Percentiles rank a stretch among this genome's conserved stretches.
phyloP scores from a whole-genome alignment of 2,888 invertebrate species.

The Podotricha telesiphe region DNA sequence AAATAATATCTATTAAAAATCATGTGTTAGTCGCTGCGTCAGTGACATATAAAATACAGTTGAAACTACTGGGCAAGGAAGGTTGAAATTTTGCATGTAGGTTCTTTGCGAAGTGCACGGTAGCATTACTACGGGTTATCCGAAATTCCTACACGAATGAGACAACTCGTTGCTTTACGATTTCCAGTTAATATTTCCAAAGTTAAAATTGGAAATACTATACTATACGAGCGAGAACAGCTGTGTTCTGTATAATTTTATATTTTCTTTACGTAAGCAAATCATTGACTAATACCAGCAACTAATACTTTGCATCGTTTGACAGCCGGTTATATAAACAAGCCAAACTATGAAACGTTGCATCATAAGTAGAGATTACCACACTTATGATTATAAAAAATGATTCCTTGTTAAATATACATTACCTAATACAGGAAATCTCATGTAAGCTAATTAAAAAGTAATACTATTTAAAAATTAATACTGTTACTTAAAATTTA shows the following conservation, averaged over 20 bases:
- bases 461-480: no score
- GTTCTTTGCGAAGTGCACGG: no score
- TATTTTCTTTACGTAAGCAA: conserved; percentile 17
- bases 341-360: conserved; percentile 15
- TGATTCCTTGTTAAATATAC: neutral
- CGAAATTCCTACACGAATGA: no score
- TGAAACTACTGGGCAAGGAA: no score
- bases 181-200: no score
- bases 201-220: no score
- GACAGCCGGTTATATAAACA: conserved; percentile 30
- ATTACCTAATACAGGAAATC: neutral
- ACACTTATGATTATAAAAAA: conserved; percentile 16
- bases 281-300: conserved; percentile 25
- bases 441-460: conserved; percentile 7
- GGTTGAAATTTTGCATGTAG: neutral
- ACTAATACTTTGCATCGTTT: conserved; percentile 21
- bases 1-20: no score
- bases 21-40: no score
- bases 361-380: conserved; percentile 17
- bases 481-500: neutral
- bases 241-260: conserved; percentile 12
- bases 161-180: no score
- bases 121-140: no score
- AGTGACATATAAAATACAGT: no score
- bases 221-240: no score